These are phyloP conservation scores for Heloderma charlesbogerti DNA, from an alignment of 2,113 vertebrate genomes.

Conservation along the genomic window DNA sequence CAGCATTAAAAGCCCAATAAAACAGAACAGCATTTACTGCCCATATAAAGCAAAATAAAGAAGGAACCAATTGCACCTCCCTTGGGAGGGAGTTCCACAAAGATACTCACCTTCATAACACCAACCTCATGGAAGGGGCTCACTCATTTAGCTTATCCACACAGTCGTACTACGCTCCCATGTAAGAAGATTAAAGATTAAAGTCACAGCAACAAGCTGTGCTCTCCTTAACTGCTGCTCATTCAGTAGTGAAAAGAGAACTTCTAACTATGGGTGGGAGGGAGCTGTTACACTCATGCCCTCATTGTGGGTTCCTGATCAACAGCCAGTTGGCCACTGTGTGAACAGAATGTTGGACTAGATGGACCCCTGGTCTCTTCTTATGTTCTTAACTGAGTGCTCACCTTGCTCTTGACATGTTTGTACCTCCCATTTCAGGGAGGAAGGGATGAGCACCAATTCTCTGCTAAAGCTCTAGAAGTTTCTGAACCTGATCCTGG, in stretches of 20 bases:
- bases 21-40: not conserved
- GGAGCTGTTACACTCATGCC: no score
- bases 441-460: not conserved
- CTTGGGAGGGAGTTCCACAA: not conserved
- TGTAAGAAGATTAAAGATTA: not conserved
- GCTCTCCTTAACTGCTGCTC: no score
- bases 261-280: no score
- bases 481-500: not conserved
- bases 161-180: slow-evolving; percentile 5
- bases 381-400: not conserved
- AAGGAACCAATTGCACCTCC: not conserved
- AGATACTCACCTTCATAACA: not conserved
- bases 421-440: not conserved
- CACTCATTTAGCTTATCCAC: not conserved
- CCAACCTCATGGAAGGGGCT: not conserved
- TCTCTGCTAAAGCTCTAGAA: not conserved
- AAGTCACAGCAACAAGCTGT: not conserved
- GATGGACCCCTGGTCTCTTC: no score
- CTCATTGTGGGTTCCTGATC: no score
- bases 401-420: not conserved
- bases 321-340: no score
- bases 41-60: not conserved
- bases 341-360: no score
- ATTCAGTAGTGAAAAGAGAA: no score
- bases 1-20: not conserved